Evolutionary conservation across 2,888 invertebrate genomes (phyloP).

Genomic region (Trichopria drosophilae): DNA sequence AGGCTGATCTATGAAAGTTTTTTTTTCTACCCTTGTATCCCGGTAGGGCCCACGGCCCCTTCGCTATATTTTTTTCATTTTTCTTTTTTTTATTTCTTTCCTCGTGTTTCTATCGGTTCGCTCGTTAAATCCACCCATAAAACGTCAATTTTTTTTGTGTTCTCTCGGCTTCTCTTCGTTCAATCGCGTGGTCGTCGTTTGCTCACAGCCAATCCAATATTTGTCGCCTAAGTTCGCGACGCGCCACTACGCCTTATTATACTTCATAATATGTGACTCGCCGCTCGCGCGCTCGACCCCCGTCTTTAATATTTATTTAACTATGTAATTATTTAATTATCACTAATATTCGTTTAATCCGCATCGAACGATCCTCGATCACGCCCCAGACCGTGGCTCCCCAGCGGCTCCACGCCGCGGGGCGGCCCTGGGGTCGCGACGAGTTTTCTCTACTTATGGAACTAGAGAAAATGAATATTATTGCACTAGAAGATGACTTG

Average conservation of each 20-base stretch:
- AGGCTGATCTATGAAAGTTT: constrained; percentile 47
- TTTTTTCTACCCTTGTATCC: constrained; percentile 56
- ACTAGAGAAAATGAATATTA: too few species aligned
- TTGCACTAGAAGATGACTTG: too few species aligned
- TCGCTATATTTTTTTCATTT: constrained; percentile 27
- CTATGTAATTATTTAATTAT: constrained; percentile 31
- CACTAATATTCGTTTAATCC: constrained; percentile 32
- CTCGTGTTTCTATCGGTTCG: constrained; percentile 16
- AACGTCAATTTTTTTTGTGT: constrained; percentile 16
- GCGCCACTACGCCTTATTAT: constrained; percentile 19
- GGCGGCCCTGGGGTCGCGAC: too few species aligned
- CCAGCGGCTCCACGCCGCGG: background rate
- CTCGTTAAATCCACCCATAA: constrained; percentile 27
- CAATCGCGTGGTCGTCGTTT: constrained; percentile 41
- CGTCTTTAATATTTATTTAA: constrained; percentile 30
- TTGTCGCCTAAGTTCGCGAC: constrained; percentile 26
- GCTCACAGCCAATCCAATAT: constrained; percentile 51
- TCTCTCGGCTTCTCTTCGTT: constrained; percentile 18
- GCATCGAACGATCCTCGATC: constrained; percentile 25
- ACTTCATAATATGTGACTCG: constrained; percentile 12
- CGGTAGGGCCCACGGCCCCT: constrained; percentile 45
- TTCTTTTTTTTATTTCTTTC: constrained; percentile 25
- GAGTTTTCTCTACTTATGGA: too few species aligned
- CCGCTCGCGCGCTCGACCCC: constrained; percentile 27
- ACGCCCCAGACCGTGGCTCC: too few species aligned